phyloP scores from a whole-genome alignment of 2,113 vertebrate species.

The Pogonocichla stellata region DNA sequence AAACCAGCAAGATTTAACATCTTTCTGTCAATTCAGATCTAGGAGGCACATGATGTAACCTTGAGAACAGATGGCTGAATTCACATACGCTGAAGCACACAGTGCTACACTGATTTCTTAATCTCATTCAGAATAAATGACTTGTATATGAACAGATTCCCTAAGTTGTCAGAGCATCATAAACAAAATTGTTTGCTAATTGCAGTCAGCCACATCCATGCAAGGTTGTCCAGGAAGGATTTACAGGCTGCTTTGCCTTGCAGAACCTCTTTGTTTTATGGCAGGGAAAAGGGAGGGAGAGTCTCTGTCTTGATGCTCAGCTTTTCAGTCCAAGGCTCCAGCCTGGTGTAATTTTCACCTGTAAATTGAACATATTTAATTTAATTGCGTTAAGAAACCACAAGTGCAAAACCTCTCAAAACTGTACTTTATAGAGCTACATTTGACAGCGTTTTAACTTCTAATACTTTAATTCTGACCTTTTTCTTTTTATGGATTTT shows the following conservation, averaged over 20 bases:
- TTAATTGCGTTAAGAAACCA: neutral
- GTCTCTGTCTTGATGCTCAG: neutral
- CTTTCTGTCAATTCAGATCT: conserved; percentile 40
- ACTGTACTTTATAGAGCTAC: neutral
- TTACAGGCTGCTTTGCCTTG: conserved; percentile 3
- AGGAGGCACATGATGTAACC: neutral
- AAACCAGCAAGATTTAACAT: conserved; percentile 41
- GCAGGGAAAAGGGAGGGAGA: neutral
- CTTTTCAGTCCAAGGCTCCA: neutral
- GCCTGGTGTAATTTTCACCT: neutral
- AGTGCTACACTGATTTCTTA: conserved; percentile 51
- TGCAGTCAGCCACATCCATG: conserved; percentile 25
- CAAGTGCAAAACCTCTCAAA: neutral
- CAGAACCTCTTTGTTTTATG: neutral
- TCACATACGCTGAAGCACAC: conserved; percentile 30
- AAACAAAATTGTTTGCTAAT: conserved; percentile 56
- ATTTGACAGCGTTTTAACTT: neutral
- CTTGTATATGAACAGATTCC: conserved; percentile 57
- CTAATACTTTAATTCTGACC: neutral
- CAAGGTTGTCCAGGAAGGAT: conserved; percentile 27
- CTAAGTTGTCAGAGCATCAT: conserved; percentile 39
- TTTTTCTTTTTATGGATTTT: neutral
- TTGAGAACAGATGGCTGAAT: conserved; percentile 57
- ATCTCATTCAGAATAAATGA: conserved; percentile 60
- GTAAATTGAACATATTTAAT: neutral